Percentiles rank a stretch among this genome's conserved stretches.
These are phyloP conservation scores for Musca domestica DNA, from an alignment of 1,140 invertebrate species.

Conservation along the genomic window DNA sequence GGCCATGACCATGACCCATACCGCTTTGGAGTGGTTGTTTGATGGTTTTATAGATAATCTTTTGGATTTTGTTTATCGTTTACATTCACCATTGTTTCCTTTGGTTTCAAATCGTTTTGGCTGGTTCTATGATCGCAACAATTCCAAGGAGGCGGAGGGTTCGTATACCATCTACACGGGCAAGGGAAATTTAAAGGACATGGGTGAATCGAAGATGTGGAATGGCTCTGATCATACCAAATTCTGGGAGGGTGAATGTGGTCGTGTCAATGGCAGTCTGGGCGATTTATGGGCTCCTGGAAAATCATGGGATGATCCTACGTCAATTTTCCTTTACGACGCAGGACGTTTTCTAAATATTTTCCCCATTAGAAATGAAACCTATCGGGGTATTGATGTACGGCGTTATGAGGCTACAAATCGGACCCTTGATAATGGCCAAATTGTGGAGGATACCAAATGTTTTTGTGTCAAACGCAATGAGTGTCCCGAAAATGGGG, in stretches of 20 bases:
- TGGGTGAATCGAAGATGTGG: slow-evolving; percentile 68
- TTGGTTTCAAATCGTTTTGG: slow-evolving; percentile 69
- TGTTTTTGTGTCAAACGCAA: slow-evolving; percentile 43
- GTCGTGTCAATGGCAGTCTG: slow-evolving; percentile 65
- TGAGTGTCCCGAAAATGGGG: slow-evolving; percentile 55
- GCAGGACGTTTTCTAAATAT: slow-evolving; percentile 61
- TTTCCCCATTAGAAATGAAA: slow-evolving; percentile 43
- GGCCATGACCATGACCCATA: slow-evolving; percentile 60
- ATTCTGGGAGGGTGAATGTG: slow-evolving; percentile 63
- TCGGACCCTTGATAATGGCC: slow-evolving; percentile 67
- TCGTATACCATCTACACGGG: slow-evolving; percentile 73
- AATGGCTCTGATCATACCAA: slow-evolving; percentile 59
- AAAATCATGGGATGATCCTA: slow-evolving; percentile 56
- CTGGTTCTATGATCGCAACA: slow-evolving; percentile 78
- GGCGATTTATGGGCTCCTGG: slow-evolving; percentile 75
- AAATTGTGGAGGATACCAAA: slow-evolving; percentile 43
- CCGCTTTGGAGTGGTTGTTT: slow-evolving; percentile 66
- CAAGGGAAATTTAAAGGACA: slow-evolving; percentile 57
- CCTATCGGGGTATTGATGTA: slow-evolving; percentile 58
- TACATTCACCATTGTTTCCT: slow-evolving; percentile 57
- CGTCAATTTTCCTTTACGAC: slow-evolving; percentile 67
- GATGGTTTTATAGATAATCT: slow-evolving; percentile 71
- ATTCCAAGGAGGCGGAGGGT: slow-evolving; percentile 68
- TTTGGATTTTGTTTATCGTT: slow-evolving; percentile 58
- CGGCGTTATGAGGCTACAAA: slow-evolving; percentile 61